These are phyloP conservation scores for Acholoe squamosa DNA, from an alignment of 2,888 invertebrate species.

Conservation along the genomic window DNA sequence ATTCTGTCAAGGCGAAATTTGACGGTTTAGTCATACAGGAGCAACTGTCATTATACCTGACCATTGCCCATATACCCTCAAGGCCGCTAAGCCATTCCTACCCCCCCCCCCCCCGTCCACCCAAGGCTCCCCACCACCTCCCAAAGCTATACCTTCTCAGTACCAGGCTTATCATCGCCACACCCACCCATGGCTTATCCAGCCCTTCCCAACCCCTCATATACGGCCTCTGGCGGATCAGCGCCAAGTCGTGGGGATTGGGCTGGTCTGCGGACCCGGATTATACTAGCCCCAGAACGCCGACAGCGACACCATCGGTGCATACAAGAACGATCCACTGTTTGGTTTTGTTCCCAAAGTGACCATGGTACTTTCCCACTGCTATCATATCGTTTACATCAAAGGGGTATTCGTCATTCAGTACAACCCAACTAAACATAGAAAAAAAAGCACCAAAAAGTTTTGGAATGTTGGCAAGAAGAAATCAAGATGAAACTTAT, in stretches of 20 bases:
- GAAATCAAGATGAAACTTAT: too few relatives aligned
- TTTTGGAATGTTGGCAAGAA: too few relatives aligned
- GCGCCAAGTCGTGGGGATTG: background rate
- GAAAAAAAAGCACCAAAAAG: too few relatives aligned
- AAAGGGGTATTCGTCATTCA: too few relatives aligned
- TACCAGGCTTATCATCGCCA: background rate
- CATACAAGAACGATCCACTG: background rate
- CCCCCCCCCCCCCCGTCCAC: background rate
- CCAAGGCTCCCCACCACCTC: background rate
- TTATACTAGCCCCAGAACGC: background rate
- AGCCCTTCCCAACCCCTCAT: background rate
- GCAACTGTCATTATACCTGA: background rate
- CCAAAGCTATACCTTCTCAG: background rate
- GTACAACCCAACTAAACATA: too few relatives aligned
- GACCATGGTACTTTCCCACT: background rate
- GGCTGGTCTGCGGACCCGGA: background rate
- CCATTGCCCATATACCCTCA: background rate
- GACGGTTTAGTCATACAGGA: slow-evolving; percentile 43
- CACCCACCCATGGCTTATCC: background rate
- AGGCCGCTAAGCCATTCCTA: slow-evolving; percentile 6
- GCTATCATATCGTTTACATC: too few relatives aligned
- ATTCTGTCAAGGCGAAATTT: too few relatives aligned
- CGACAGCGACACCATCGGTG: slow-evolving; percentile 19
- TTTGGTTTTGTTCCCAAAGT: slow-evolving; percentile 7
- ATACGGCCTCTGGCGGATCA: background rate